These are phyloP conservation scores for Alsophila aescularia DNA, from an alignment of 2,888 invertebrate genomes.

Conservation along the genomic window DNA sequence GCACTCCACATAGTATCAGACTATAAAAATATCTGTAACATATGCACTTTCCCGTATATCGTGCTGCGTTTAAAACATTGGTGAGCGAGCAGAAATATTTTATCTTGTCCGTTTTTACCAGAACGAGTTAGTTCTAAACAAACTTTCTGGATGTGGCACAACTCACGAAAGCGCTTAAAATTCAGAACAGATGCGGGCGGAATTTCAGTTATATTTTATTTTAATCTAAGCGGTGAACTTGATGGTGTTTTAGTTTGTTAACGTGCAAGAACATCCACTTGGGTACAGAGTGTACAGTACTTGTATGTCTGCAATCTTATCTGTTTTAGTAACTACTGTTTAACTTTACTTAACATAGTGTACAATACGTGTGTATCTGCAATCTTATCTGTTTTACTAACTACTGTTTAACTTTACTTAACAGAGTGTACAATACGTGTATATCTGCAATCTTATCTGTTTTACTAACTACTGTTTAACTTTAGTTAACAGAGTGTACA, in stretches of 20 bases:
- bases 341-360: no score
- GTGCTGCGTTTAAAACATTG: slow-evolving; percentile 43
- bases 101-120: slow-evolving; percentile 61
- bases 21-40: neutral
- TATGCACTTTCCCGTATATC: slow-evolving; percentile 23
- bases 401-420: no score
- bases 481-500: no score
- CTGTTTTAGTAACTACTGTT: no score
- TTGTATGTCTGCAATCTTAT: no score
- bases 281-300: no score
- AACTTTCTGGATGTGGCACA: slow-evolving; percentile 59
- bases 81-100: slow-evolving; percentile 51
- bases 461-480: no score
- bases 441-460: no score
- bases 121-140: slow-evolving; percentile 66
- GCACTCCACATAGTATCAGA: neutral
- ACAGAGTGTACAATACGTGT: no score
- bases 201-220: slow-evolving; percentile 55
- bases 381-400: no score
- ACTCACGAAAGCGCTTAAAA: slow-evolving; percentile 55
- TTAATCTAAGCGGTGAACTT: slow-evolving; percentile 52
- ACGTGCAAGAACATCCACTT: slow-evolving; percentile 4
- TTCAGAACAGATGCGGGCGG: slow-evolving; percentile 57
- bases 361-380: no score
- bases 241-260: slow-evolving; percentile 44